Evolutionary conservation across 1,140 invertebrate genomes (phyloP).

Genomic region (Octopus bimaculoides): DNA sequence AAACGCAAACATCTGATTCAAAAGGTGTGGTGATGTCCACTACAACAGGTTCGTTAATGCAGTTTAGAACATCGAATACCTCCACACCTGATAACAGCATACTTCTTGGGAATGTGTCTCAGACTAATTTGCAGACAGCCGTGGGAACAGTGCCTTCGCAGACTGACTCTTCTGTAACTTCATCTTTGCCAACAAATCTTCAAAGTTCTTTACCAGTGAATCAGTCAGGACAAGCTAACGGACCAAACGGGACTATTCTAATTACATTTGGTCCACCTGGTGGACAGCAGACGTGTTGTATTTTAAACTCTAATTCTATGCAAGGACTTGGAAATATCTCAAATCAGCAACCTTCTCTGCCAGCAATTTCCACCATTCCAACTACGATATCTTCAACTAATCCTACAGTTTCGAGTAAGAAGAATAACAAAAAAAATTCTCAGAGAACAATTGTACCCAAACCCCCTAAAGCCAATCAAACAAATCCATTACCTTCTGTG

Average conservation of each 20-base stretch:
- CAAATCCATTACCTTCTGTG: neutral
- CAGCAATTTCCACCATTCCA: neutral
- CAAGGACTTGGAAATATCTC: conserved; percentile 40
- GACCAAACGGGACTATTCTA: conserved; percentile 32
- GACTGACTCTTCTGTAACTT: neutral
- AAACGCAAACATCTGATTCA: neutral
- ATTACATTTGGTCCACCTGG: conserved; percentile 35
- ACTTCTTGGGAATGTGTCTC: neutral
- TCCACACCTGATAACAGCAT: neutral
- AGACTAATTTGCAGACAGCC: neutral
- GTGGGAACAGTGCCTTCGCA: conserved; percentile 11
- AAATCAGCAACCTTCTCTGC: neutral
- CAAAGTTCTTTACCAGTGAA: conserved; percentile 8
- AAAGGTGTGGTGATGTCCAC: neutral
- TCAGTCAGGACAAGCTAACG: conserved; percentile 9
- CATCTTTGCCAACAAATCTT: conserved; percentile 5
- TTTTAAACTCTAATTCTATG: conserved; percentile 44
- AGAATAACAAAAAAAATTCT: conserved; percentile 1
- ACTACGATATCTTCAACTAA: neutral
- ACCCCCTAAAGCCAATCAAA: neutral
- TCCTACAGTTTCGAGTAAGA: neutral
- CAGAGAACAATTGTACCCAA: conserved; percentile 7
- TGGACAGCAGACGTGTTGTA: conserved; percentile 42
- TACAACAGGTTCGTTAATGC: neutral
- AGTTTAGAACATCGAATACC: neutral